Evolutionary conservation across 2,888 invertebrate genomes (phyloP).

Genomic region (Vesta saturnalis): DNA sequence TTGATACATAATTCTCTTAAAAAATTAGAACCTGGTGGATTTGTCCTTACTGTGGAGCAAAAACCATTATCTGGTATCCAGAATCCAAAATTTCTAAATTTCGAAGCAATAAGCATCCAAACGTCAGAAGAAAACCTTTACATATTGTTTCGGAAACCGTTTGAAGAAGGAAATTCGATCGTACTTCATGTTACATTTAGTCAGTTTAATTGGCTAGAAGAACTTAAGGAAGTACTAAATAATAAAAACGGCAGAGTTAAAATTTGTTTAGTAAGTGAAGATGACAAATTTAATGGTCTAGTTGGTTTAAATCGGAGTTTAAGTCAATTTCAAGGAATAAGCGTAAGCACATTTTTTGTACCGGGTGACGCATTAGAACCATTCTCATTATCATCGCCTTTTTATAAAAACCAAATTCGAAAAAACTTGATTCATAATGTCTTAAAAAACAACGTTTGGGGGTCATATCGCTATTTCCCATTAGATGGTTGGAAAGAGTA

Average conservation of each 20-base stretch:
- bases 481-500: too few species aligned
- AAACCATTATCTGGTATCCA: slow-evolving; percentile 61
- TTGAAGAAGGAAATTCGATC: slow-evolving; percentile 57
- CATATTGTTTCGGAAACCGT: slow-evolving; percentile 71
- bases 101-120: slow-evolving; percentile 71
- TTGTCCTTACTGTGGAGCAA: slow-evolving; percentile 79
- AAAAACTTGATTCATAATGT: slow-evolving; percentile 90
- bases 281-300: slow-evolving; percentile 77
- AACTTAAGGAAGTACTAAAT: slow-evolving; percentile 78
- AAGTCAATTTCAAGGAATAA: slow-evolving; percentile 83
- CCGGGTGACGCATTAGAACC: slow-evolving; percentile 70
- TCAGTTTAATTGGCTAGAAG: slow-evolving; percentile 83
- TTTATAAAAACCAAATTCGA: slow-evolving; percentile 71
- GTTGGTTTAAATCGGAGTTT: slow-evolving; percentile 92
- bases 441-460: slow-evolving; percentile 84
- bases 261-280: slow-evolving; percentile 75
- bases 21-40: slow-evolving; percentile 75
- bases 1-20: slow-evolving; percentile 69
- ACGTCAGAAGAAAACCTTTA: slow-evolving; percentile 71
- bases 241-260: slow-evolving; percentile 69
- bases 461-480: slow-evolving; percentile 83
- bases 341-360: slow-evolving; percentile 77
- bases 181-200: slow-evolving; percentile 76
- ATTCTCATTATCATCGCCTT: slow-evolving; percentile 68
- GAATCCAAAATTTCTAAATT: slow-evolving; percentile 59